These are phyloP conservation scores for Oenanthe melanoleuca DNA, from an alignment of 2,113 vertebrate genomes.

Conservation along the genomic window DNA sequence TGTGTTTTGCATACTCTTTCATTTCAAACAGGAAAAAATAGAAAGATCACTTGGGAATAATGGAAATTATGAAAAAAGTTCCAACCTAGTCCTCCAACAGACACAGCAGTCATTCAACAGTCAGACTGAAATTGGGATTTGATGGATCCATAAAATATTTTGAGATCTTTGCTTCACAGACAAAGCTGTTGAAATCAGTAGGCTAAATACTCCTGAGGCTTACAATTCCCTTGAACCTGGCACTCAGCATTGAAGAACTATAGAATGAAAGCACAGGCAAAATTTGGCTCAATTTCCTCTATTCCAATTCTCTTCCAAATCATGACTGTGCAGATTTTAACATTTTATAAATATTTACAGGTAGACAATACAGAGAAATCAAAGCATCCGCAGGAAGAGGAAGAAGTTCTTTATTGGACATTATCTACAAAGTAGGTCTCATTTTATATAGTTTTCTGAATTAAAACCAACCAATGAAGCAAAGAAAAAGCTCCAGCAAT, in stretches of 20 bases:
- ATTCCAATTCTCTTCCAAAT: neutral
- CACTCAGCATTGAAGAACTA: neutral
- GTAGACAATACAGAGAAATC: neutral
- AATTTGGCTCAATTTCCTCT: neutral
- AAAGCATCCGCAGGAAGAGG: neutral
- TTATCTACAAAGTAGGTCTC: neutral
- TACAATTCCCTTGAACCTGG: neutral
- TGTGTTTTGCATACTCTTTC: neutral
- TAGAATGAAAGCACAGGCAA: neutral
- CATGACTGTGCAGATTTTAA: neutral
- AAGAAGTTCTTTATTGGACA: neutral
- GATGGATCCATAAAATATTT: neutral
- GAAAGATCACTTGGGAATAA: neutral
- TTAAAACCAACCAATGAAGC: neutral
- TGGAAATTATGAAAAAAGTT: neutral
- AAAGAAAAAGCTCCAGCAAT: neutral
- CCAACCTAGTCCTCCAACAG: neutral
- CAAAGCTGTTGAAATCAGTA: conserved; percentile 3
- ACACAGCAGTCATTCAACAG: neutral
- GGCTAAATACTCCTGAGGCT: neutral
- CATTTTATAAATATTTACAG: neutral
- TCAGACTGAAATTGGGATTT: neutral
- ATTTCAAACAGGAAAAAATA: neutral
- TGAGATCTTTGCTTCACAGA: neutral
- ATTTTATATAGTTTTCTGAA: neutral